Evolutionary conservation across 1,140 invertebrate species (phyloP), one percentile per base, ranked within the genome.

Genomic region (Delia radicum): DNA sequence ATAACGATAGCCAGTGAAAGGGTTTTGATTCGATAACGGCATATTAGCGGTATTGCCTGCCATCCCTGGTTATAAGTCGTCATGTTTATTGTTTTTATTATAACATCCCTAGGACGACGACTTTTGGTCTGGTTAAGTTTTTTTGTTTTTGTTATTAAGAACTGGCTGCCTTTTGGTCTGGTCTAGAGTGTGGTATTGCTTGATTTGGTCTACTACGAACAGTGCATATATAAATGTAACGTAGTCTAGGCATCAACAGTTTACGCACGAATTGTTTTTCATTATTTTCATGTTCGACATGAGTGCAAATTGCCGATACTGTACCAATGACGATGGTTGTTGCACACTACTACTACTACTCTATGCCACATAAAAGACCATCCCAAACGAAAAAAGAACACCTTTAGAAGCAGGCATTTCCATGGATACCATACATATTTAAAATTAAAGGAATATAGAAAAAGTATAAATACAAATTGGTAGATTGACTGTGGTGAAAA

Each of bases 211-310:
- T 55, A 10, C n/a, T 42, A 0, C 12, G n/a, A 10, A 42, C 37
- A 42, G 24, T 24, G 15, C 18, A 18, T 18, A 24, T 7, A 21
- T 55, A 55, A 21, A 55, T 55, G n/a, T 21, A 55, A 18, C n/a
- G n/a, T 21, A 7, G 48, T 55, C 8, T 55, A 69, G 29, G 29
- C 31, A 33, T 69, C 29, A 69, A 61, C 74, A 48, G 67, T 71
- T 55, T 73, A 72, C 67, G 74, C 74, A 61, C 65, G 74, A 75
- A 75, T 27, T 71, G 42, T 75, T 75, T 76, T 76, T 65, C 72
- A 76, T 76, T 76, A 74, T 67, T 76, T 76, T 55, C 75, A 76
- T 76, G 75, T 76, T 74, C 33, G 48, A 76, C 75, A 76, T 73
- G 33, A 73, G 71, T 69, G 75, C 72, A 74, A 76, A 76, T 76